phyloP scores from a whole-genome alignment of 2,113 vertebrate species.

The Aptenodytes forsteri region DNA sequence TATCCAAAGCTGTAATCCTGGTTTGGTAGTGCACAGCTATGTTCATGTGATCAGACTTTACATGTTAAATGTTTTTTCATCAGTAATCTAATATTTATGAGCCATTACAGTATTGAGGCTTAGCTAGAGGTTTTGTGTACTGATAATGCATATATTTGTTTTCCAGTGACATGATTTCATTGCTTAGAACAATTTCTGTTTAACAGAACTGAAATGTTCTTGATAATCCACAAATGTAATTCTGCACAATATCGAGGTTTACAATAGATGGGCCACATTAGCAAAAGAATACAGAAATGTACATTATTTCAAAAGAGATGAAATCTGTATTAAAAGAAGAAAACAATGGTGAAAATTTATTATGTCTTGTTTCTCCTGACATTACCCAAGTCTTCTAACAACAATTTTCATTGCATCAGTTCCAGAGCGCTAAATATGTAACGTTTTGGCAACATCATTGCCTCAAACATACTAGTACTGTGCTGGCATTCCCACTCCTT shows the following conservation, averaged over 20 bases:
- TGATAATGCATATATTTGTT: neutral
- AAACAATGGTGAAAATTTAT: neutral
- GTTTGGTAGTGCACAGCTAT: neutral
- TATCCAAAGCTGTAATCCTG: neutral
- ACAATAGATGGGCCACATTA: neutral
- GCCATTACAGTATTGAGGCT: neutral
- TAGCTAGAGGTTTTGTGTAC: neutral
- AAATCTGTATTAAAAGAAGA: neutral
- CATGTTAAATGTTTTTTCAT: neutral
- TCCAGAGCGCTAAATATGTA: conserved; percentile 1
- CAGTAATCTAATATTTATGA: conserved; percentile 20
- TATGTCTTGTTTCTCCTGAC: neutral
- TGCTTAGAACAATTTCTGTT: neutral
- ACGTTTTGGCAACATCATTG: neutral
- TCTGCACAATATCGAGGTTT: neutral
- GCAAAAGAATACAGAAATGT: neutral
- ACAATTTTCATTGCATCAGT: neutral
- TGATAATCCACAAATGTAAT: neutral
- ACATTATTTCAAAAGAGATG: neutral
- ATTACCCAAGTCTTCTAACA: neutral
- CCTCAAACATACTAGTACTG: neutral
- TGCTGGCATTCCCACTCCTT: neutral
- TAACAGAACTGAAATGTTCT: neutral
- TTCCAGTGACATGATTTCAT: neutral
- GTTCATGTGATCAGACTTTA: neutral